A percentile compares a stretch with the other conserved stretches of the same genome.
Conservation (phyloP, 2,888 invertebrate species). For the Dione juno region DNA sequence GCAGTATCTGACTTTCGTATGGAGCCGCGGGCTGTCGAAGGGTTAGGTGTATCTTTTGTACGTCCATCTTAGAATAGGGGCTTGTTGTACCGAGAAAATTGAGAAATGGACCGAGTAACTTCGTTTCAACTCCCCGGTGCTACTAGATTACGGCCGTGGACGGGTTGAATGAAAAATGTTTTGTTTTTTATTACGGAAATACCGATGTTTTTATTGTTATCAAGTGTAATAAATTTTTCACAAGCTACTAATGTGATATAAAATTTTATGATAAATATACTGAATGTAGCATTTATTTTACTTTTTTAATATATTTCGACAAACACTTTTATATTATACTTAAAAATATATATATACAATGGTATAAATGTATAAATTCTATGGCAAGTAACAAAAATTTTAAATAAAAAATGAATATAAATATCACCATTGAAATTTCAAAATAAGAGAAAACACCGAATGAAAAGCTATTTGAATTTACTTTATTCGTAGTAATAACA, state of each 20-base stretch:
- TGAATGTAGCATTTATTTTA: neutral
- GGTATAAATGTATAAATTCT: neutral
- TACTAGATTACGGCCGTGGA: constrained; percentile 67
- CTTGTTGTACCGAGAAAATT: constrained; percentile 70
- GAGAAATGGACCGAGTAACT: constrained; percentile 84
- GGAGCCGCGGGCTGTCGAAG: constrained; percentile 70
- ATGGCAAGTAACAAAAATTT: neutral
- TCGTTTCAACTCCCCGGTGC: constrained; percentile 75
- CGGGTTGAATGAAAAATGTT: constrained; percentile 75
- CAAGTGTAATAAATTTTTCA: neutral
- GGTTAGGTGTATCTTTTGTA: constrained; percentile 70
- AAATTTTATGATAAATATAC: no score
- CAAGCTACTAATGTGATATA: neutral
- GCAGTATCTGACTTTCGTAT: constrained; percentile 58
- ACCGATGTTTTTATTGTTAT: constrained; percentile 38
- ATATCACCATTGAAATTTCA: constrained; percentile 13
- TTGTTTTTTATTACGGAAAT: constrained; percentile 57
- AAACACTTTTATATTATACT: neutral
- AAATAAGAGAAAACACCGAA: constrained; percentile 22
- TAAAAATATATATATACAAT: neutral
- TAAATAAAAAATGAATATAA: neutral
- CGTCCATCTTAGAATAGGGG: constrained; percentile 74
- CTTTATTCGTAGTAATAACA: constrained; percentile 38
- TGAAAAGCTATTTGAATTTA: constrained; percentile 38
- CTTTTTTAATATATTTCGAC: neutral